Conservation (phyloP, 2,797 vertebrate genomes). For the Chrysocyon brachyurus region DNA sequence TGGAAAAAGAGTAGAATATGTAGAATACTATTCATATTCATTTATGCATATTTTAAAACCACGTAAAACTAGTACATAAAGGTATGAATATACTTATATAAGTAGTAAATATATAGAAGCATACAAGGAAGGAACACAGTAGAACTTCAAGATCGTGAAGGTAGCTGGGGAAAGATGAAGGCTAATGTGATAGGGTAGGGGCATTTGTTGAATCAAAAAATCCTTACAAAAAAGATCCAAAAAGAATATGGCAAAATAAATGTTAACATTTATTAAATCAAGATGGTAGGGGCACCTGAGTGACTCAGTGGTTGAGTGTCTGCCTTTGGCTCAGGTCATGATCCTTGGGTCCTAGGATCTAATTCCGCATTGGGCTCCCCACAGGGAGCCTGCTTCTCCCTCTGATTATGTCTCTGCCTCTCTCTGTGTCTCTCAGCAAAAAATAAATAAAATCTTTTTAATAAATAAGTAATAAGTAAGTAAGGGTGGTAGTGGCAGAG, state of each 20-base stretch:
- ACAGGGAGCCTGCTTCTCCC: too few relatives aligned
- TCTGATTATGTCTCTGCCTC: too few relatives aligned
- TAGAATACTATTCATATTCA: not conserved
- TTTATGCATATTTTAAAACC: not conserved
- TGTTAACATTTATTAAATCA: not conserved
- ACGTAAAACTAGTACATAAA: not conserved
- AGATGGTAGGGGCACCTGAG: not conserved
- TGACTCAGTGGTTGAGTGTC: too few relatives aligned
- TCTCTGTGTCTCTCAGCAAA: too few relatives aligned
- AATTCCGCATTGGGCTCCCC: too few relatives aligned
- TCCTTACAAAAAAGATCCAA: not conserved
- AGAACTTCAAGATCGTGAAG: not conserved
- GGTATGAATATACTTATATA: not conserved
- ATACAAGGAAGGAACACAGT: not conserved
- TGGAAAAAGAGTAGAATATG: not conserved
- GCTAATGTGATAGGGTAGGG: not conserved
- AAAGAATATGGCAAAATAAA: not conserved
- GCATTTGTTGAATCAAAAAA: not conserved
- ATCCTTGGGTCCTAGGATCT: too few relatives aligned
- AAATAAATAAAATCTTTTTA: too few relatives aligned
- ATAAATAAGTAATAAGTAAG: too few relatives aligned
- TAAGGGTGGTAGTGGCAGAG: not conserved
- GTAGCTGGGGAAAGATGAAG: not conserved
- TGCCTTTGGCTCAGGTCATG: too few relatives aligned
- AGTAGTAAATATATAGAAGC: not conserved